phyloP scores from a whole-genome alignment of 2,113 vertebrate genomes.

The Anguilla japonica region DNA sequence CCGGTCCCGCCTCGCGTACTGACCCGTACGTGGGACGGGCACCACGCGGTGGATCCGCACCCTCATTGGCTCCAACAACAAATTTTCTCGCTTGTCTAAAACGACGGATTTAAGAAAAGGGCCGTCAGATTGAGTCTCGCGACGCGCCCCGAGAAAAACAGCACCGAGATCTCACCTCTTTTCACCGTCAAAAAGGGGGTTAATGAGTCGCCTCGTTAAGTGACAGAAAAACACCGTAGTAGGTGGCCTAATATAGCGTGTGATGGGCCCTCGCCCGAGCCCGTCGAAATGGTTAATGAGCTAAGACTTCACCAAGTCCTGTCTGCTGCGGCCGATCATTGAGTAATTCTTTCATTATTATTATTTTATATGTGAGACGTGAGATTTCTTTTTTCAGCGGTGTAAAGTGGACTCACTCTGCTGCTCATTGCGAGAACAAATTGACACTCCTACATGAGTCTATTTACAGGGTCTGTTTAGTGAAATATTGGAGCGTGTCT shows the following conservation, averaged over 20 bases:
- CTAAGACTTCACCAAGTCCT: background rate
- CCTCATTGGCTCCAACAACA: slow-evolving; percentile 20
- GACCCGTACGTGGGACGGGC: slow-evolving; percentile 18
- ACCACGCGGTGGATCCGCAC: background rate
- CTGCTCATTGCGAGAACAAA: slow-evolving; percentile 11
- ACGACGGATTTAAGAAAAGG: background rate
- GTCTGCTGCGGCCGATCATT: background rate
- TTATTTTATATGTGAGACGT: background rate
- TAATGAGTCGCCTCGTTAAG: background rate
- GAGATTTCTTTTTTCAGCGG: background rate
- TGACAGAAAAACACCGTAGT: background rate
- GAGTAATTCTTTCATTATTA: background rate
- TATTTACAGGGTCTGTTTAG: slow-evolving; percentile 35
- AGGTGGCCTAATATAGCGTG: background rate
- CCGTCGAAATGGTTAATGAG: background rate
- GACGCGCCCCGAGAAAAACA: background rate
- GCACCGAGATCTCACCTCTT: background rate
- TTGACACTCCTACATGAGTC: slow-evolving; percentile 35
- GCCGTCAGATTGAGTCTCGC: background rate
- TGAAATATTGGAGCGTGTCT: slow-evolving; percentile 35
- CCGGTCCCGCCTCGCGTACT: background rate
- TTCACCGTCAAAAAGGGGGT: background rate
- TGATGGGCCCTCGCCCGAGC: background rate
- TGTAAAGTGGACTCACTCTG: background rate
- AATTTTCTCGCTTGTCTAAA: background rate